Evolutionary conservation across 2,113 vertebrate genomes (phyloP), one percentile per base, ranked within the genome.

Genomic region (Melanocharis versteri): DNA sequence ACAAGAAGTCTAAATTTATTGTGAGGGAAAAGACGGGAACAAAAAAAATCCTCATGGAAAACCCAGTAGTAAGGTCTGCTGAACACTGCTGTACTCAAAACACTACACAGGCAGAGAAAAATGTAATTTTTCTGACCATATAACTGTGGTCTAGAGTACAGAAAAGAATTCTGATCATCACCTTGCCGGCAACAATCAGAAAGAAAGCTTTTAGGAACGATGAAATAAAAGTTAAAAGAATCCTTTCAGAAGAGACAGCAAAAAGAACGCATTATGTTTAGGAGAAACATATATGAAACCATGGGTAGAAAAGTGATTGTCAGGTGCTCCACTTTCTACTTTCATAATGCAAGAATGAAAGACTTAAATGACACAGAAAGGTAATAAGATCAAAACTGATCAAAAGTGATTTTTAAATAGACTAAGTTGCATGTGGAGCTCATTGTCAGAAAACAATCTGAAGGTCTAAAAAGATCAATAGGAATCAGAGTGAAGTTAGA

Each of bases 391-490:
- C 35, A 94, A 90, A 96, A 78, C n/a, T 66, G 87, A 93, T 96
- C 83, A 94, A 96, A 96, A 94, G 48, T 58, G 47, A 90, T 81
- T 88, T 91, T 86, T 65, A 95, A 72, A 77, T 26, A 80, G 44
- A 87, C 9, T 44, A 88, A 85, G 35, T 60, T 93, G 19, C 50
- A 54, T 51, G n/a, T 51, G 30, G 71, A 86, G n/a, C 51, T 93
- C 80, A 82, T 85, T 96, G 90, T 90, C 58, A 83, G 35, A 83
- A 92, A 90, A 83, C 39, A 88, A 77, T 76, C 58, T 70, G 65
- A 70, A 83, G 51, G 23, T 83, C 62, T 90, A 40, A 88, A 90
- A 84, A 83, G 84, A 96, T 95, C 71, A 94, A 11, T 88, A 83
- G 60, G 56, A 88, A 92, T 90, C 76, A 88, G 40, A 85, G 21